A percentile compares a stretch with the other conserved stretches of the same genome.
phyloP scores from a whole-genome alignment of 2,888 invertebrate species.

The Philereme transversata region DNA sequence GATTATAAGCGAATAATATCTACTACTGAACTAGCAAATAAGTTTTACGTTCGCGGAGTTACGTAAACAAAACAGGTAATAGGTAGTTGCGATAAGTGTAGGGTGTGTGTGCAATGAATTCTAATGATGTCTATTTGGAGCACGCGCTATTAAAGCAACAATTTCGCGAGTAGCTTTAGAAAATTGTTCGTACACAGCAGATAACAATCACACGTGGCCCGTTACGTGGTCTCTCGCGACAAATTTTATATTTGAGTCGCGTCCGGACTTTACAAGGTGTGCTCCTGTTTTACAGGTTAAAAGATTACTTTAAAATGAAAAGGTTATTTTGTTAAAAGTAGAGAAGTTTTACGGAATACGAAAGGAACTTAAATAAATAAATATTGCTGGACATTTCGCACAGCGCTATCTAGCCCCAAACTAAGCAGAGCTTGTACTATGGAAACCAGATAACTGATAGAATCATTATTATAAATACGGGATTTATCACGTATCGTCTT shows the following conservation, averaged over 20 bases:
- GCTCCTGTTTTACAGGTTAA: slow-evolving; percentile 6
- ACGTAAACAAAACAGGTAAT: slow-evolving; percentile 47
- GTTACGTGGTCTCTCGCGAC: slow-evolving; percentile 58
- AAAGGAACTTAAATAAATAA: no score
- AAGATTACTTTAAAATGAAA: background rate
- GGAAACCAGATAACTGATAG: no score
- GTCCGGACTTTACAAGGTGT: slow-evolving; percentile 35
- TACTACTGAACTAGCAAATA: slow-evolving; percentile 32
- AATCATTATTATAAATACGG: no score
- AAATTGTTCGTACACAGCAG: slow-evolving; percentile 53
- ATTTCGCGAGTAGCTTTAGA: slow-evolving; percentile 49
- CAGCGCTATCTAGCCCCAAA: no score
- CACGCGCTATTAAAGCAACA: slow-evolving; percentile 42
- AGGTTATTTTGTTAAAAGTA: no score
- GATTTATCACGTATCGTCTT: no score
- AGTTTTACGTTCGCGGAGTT: slow-evolving; percentile 44
- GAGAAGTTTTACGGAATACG: no score
- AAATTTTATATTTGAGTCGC: slow-evolving; percentile 65
- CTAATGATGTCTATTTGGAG: slow-evolving; percentile 51
- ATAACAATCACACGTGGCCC: slow-evolving; percentile 64
- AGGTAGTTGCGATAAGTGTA: slow-evolving; percentile 50
- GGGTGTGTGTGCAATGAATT: slow-evolving; percentile 56
- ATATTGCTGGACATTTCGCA: no score
- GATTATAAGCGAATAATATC: slow-evolving; percentile 29
- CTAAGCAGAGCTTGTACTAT: no score